A percentile compares a stretch with the other conserved stretches of the same genome.
These are phyloP conservation scores for Alectura lathami DNA, from an alignment of 2,113 vertebrate genomes.

Conservation along the genomic window DNA sequence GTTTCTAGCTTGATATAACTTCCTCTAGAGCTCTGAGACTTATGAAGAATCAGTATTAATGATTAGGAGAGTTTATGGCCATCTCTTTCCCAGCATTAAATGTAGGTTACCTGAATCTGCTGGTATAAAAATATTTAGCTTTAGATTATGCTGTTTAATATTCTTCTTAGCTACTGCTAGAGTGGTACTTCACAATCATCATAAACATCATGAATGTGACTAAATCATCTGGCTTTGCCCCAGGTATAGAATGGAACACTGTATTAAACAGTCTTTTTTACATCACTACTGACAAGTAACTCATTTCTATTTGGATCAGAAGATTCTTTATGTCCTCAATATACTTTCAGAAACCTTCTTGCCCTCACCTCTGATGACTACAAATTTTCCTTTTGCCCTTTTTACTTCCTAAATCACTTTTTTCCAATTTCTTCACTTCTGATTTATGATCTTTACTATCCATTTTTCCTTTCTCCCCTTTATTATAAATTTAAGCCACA, in stretches of 20 bases:
- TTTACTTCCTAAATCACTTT: neutral
- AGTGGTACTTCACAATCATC: neutral
- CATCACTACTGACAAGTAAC: neutral
- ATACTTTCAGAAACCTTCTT: neutral
- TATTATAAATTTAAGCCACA: conserved; percentile 20
- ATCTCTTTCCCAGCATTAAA: neutral
- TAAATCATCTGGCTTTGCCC: neutral
- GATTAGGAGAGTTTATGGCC: neutral
- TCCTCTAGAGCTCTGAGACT: neutral
- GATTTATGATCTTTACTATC: conserved; percentile 13
- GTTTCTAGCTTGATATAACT: neutral
- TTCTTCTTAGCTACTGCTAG: neutral
- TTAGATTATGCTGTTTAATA: neutral
- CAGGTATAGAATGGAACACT: neutral
- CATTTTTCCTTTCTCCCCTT: conserved; percentile 8
- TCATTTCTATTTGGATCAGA: neutral
- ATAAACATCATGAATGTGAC: neutral
- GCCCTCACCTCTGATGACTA: neutral
- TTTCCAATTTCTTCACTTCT: conserved; percentile 2
- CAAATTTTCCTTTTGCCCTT: neutral
- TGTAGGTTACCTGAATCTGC: neutral
- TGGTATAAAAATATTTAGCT: neutral
- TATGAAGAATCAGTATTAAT: neutral
- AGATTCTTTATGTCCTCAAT: neutral
- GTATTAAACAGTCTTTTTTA: neutral